Evolutionary conservation across 2,113 vertebrate genomes (phyloP).

Genomic region (Notechis scutatus): DNA sequence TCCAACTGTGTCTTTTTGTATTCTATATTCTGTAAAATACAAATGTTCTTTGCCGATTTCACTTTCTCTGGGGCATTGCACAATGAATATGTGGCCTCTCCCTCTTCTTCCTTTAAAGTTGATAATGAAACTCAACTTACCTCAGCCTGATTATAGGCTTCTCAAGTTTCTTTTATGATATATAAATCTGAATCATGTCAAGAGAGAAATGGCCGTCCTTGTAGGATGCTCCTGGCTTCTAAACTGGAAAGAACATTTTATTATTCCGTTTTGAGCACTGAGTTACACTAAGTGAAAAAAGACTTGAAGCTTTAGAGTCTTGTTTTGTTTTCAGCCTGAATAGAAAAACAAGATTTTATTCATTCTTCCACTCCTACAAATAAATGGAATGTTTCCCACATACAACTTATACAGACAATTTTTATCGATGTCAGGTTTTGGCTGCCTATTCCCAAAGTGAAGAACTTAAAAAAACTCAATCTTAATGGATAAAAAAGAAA

Average conservation of each 20-base stretch:
- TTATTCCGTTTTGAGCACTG: neutral
- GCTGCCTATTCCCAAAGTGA: neutral
- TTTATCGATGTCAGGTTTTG: neutral
- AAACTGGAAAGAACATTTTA: neutral
- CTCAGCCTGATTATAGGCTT: constrained; percentile 6
- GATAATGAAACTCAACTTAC: constrained; percentile 12
- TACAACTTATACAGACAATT: neutral
- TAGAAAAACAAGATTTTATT: neutral
- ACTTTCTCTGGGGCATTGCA: neutral
- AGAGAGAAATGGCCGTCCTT: neutral
- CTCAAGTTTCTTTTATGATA: neutral
- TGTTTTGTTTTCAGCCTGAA: neutral
- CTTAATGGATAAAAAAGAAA: neutral
- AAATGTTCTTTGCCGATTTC: neutral
- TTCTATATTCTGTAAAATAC: neutral
- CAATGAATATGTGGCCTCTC: constrained; percentile 6
- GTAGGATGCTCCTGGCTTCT: neutral
- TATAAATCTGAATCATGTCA: neutral
- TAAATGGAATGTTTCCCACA: neutral
- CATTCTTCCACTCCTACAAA: neutral
- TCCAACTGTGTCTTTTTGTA: neutral
- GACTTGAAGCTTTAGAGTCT: neutral
- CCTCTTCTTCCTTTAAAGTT: neutral
- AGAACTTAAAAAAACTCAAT: neutral
- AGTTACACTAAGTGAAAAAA: neutral